Percentiles rank a stretch among this genome's conserved stretches.
phyloP scores from a whole-genome alignment of 2,888 invertebrate species.

The Liopterus haemorrhoidalis region DNA sequence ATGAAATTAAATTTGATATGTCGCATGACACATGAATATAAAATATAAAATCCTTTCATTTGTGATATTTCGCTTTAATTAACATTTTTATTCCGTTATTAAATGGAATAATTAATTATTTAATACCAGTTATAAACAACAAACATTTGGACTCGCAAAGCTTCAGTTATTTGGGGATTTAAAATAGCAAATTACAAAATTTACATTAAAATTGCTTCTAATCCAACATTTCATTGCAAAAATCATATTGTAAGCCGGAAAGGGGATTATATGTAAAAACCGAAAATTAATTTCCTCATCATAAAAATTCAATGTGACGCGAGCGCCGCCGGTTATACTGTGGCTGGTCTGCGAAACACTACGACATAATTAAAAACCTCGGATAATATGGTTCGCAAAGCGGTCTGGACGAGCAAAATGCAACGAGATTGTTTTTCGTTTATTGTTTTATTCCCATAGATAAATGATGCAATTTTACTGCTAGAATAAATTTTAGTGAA shows the following conservation, averaged over 20 bases:
- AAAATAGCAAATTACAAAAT: conserved; percentile 24
- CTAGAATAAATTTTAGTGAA: too few species aligned
- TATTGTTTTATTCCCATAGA: too few species aligned
- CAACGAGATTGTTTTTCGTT: too few species aligned
- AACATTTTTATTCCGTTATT: conserved; percentile 18
- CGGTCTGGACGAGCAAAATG: too few species aligned
- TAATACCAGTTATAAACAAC: conserved; percentile 18
- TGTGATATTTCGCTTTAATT: too few species aligned
- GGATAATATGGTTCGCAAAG: too few species aligned
- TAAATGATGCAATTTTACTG: too few species aligned
- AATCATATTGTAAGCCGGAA: conserved; percentile 21
- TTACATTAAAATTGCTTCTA: conserved; percentile 24
- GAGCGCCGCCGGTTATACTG: conserved; percentile 14
- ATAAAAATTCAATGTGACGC: conserved; percentile 21
- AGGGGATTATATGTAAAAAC: conserved; percentile 22
- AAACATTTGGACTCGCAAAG: conserved; percentile 19
- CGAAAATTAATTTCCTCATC: conserved; percentile 24
- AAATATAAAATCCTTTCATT: too few species aligned
- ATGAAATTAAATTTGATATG: too few species aligned
- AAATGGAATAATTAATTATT: conserved; percentile 21
- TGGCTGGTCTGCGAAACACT: too few species aligned
- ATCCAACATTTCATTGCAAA: conserved; percentile 23
- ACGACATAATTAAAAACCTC: too few species aligned
- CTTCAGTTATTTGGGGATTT: conserved; percentile 22
- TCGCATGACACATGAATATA: too few species aligned